Evolutionary conservation across 2,113 vertebrate species (phyloP), one percentile per base, ranked within the genome.

Genomic region (Lucifuga dentata): DNA sequence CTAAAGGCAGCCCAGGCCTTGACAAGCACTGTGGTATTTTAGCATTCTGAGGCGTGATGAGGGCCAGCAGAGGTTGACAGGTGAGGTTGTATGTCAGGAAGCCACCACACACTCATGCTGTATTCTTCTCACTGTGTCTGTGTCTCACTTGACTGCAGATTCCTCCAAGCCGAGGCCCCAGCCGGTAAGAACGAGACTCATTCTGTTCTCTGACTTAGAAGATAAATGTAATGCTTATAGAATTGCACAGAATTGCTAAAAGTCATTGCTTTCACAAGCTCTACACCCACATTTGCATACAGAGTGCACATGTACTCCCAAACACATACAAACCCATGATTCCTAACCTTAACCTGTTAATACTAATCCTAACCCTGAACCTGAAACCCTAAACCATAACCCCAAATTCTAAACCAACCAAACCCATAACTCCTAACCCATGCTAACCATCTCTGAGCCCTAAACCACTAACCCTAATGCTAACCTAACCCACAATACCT

Each of bases 81-180:
- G 57, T 88, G 76, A 85, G 84, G 79, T 81, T 86, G 85, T 64
- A 73, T 81, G 83, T 84, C 78, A 77, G 46, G 45, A 77, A 83
- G 78, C 59, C 68, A 78, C 80, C 85, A 60, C 50, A 1, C 60
- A 32, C 83, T 89, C 50, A 81, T 88, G 61, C 60, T 52, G 60
- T 68, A 75, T 88, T 86, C 68, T 46, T 64, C 86, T 91, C 92
- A 92, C 93, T 79, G 92, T 95, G 90, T 93, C 90, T 23, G 90
- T 93, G 90, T 94, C 94, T 85, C 92, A 90, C 62, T 92, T 92
- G 63, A 77, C 95, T 95, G 91, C 95, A 98, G 97, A 96, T 73
- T 88, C 90, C 20, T 90, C 91, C 59, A 93, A 88, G 72, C 68
- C 78, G 69, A 96, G 92, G 78, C 63, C 90, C 0, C 93, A n/a